A percentile compares a stretch with the other conserved stretches of the same genome.
These are phyloP conservation scores for Actenoides lindsayi DNA, from an alignment of 2,113 vertebrate species.

Conservation along the genomic window DNA sequence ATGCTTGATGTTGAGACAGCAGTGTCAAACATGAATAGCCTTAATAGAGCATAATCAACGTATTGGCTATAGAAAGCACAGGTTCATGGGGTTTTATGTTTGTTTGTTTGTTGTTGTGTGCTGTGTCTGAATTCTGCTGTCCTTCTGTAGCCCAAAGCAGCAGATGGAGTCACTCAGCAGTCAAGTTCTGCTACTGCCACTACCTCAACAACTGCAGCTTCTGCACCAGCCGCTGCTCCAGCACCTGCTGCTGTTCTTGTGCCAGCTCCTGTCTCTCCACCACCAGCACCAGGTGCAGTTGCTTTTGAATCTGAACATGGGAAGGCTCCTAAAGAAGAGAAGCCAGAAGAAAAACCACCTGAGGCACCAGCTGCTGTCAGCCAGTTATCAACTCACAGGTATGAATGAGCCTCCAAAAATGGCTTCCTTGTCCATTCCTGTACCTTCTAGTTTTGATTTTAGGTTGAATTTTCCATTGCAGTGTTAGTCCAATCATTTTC, in stretches of 20 bases:
- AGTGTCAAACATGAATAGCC: not conserved
- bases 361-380: constrained; percentile 72
- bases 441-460: not conserved
- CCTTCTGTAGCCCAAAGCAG: constrained; percentile 83
- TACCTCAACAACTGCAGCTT: constrained; percentile 52
- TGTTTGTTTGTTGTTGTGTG: not conserved
- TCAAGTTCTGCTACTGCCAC: constrained; percentile 44
- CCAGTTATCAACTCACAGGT: constrained; percentile 78
- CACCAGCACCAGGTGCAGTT: constrained; percentile 65
- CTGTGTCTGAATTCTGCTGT: constrained; percentile 3
- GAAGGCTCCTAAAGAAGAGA: constrained; percentile 75
- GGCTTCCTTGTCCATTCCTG: not conserved
- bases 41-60: not conserved
- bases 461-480: not conserved
- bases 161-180: constrained; percentile 66
- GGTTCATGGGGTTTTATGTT: not conserved
- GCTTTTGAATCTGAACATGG: constrained; percentile 71
- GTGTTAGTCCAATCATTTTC: not conserved
- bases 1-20: not conserved
- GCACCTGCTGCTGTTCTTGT: constrained; percentile 61
- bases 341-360: constrained; percentile 72
- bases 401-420: not conserved
- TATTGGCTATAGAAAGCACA: not conserved
- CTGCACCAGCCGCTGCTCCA: constrained; percentile 47
- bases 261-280: constrained; percentile 62